Percentiles rank a stretch among this genome's conserved stretches.
These are phyloP conservation scores for Sebastes fasciatus DNA, from an alignment of 2,113 vertebrate species.

Conservation along the genomic window DNA sequence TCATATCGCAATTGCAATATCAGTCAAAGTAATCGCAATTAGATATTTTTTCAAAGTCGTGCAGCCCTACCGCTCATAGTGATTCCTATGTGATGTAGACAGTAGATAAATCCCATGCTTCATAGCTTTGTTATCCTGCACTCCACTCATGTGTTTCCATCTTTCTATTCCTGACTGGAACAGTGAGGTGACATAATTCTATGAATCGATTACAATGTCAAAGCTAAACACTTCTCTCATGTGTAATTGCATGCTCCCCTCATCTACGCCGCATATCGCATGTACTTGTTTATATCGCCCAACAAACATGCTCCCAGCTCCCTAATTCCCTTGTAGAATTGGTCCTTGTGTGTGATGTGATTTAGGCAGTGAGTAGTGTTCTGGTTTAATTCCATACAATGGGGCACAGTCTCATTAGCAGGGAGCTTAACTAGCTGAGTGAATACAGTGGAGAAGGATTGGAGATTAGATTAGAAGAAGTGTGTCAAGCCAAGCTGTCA, in stretches of 20 bases:
- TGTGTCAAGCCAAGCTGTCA: constrained; percentile 75
- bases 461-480: constrained; percentile 77
- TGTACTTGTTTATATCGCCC: constrained; percentile 17
- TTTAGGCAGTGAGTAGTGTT: constrained; percentile 59
- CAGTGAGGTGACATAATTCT: not conserved
- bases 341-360: constrained; percentile 50
- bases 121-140: not conserved
- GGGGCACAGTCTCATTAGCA: constrained; percentile 72
- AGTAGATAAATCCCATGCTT: not conserved
- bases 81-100: not conserved
- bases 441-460: constrained; percentile 75
- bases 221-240: not conserved
- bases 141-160: not conserved
- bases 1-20: too few species aligned
- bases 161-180: constrained; percentile 1
- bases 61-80: not conserved
- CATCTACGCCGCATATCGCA: not conserved
- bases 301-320: constrained; percentile 28
- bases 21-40: too few species aligned
- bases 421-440: constrained; percentile 71
- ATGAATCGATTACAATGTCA: not conserved
- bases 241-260: constrained; percentile 5
- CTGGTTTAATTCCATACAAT: constrained; percentile 71
- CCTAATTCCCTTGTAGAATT: constrained; percentile 43
- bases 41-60: too few species aligned